These are phyloP conservation scores for Pristionchus mayeri DNA, from an alignment of 2,888 invertebrate species.

Conservation along the genomic window DNA sequence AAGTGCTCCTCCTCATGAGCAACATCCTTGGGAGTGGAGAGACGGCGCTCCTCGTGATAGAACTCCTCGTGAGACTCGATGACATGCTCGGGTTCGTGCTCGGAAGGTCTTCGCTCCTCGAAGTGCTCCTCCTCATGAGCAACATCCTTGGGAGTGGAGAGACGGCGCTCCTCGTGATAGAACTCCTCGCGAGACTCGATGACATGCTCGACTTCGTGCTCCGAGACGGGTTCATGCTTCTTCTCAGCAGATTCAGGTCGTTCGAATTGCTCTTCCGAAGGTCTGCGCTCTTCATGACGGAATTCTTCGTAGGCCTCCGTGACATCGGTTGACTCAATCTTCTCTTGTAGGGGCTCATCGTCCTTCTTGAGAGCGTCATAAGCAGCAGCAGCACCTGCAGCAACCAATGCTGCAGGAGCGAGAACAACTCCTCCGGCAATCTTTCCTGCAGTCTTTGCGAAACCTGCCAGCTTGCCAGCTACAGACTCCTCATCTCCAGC, in stretches of 20 bases:
- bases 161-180: conserved; percentile 9
- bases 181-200: conserved; percentile 5
- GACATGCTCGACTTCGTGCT: conserved; percentile 1
- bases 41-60: not conserved
- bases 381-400: conserved; percentile 63
- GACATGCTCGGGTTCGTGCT: conserved; percentile 11
- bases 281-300: conserved; percentile 18
- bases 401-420: conserved; percentile 65
- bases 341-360: conserved; percentile 50
- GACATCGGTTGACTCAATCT: not conserved
- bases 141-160: conserved; percentile 51
- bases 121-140: conserved; percentile 49
- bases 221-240: not conserved
- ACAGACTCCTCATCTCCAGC: conserved; percentile 56
- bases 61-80: not conserved
- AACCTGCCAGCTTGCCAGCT: conserved; percentile 47
- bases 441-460: conserved; percentile 63
- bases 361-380: conserved; percentile 60
- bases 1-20: too few relatives aligned
- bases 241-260: conserved; percentile 8
- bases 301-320: conserved; percentile 7
- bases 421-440: conserved; percentile 65
- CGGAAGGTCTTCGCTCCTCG: not conserved
- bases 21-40: too few relatives aligned
- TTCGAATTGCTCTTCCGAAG: not conserved